These are phyloP conservation scores for Exocentrus adspersus DNA, from an alignment of 2,888 invertebrate genomes.

Conservation along the genomic window DNA sequence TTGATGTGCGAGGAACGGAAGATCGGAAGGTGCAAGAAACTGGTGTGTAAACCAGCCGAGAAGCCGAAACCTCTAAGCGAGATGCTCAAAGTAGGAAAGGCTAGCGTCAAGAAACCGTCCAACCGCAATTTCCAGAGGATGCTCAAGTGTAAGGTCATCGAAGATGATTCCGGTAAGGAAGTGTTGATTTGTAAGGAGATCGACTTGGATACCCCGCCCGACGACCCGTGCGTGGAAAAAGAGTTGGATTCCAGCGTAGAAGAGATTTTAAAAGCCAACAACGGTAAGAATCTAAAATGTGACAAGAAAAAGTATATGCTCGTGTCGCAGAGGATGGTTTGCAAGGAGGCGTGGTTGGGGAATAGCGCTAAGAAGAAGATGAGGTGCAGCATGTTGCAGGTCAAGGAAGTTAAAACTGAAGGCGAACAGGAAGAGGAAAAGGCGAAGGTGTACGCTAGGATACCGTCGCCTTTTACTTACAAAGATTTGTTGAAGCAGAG, in stretches of 20 bases:
- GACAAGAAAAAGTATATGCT: background rate
- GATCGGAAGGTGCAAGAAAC: conserved; percentile 14
- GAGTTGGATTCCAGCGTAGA: conserved; percentile 7
- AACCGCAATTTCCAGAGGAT: conserved; percentile 15
- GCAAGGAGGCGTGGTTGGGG: background rate
- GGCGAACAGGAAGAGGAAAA: background rate
- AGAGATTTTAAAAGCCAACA: conserved; percentile 4
- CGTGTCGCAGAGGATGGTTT: conserved; percentile 16
- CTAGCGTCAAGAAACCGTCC: no score
- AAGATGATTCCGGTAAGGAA: conserved; percentile 23
- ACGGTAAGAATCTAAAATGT: background rate
- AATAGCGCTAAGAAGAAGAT: conserved; percentile 1
- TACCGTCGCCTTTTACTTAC: conserved; percentile 14
- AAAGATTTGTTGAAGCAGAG: conserved; percentile 28
- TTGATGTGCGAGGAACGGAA: conserved; percentile 29
- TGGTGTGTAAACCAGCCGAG: conserved; percentile 4
- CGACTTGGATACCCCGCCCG: background rate
- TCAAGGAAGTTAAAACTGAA: conserved; percentile 29
- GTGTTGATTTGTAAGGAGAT: conserved; percentile 28
- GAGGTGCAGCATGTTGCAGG: conserved; percentile 25
- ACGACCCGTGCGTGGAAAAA: background rate
- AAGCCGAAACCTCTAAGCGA: background rate
- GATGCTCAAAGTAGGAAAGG: background rate
- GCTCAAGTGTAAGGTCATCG: conserved; percentile 29
- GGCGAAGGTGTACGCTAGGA: background rate